A percentile compares a stretch with the other conserved stretches of the same genome.
Evolutionary conservation across 2,797 vertebrate genomes (phyloP).

Genomic region (Takifugu rubripes): DNA sequence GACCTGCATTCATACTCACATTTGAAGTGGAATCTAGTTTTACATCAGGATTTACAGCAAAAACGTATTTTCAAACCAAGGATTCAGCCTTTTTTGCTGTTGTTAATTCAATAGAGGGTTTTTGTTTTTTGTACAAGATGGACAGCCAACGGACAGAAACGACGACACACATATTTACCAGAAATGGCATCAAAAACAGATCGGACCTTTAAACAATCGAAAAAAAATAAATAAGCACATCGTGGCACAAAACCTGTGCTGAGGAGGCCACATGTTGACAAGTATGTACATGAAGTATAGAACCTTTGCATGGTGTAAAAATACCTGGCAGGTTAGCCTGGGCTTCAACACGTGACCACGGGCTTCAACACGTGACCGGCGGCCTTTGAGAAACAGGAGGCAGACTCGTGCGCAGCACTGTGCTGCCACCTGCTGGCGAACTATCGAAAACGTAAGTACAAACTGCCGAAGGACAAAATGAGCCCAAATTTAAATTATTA

Average conservation of each 20-base stretch:
- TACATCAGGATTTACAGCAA: too few species aligned
- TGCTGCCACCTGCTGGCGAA: slow-evolving; percentile 56
- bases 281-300: slow-evolving; percentile 20
- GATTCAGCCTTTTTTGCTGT: slow-evolving; percentile 64
- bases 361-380: too few species aligned
- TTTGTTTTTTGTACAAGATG: slow-evolving; percentile 17
- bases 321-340: slow-evolving; percentile 47
- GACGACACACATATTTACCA: slow-evolving; percentile 40
- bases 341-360: too few species aligned
- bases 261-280: slow-evolving; percentile 2
- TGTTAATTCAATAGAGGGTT: slow-evolving; percentile 7
- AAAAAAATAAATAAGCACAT: slow-evolving; percentile 9
- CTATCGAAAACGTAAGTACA: background rate
- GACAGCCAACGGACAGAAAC: slow-evolving; percentile 46
- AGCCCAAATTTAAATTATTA: slow-evolving; percentile 38
- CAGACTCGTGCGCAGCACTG: slow-evolving; percentile 15
- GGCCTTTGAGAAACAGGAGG: slow-evolving; percentile 56
- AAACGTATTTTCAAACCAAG: slow-evolving; percentile 65
- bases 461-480: slow-evolving; percentile 14
- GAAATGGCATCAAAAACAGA: slow-evolving; percentile 30
- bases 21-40: slow-evolving; percentile 6
- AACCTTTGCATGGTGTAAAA: slow-evolving; percentile 35
- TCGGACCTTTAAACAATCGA: slow-evolving; percentile 2
- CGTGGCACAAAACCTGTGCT: slow-evolving; percentile 4
- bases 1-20: slow-evolving; percentile 38